Percentiles rank a stretch among this genome's conserved stretches.
Evolutionary conservation across 2,113 vertebrate genomes (phyloP).

Genomic region (Ictalurus furcatus): DNA sequence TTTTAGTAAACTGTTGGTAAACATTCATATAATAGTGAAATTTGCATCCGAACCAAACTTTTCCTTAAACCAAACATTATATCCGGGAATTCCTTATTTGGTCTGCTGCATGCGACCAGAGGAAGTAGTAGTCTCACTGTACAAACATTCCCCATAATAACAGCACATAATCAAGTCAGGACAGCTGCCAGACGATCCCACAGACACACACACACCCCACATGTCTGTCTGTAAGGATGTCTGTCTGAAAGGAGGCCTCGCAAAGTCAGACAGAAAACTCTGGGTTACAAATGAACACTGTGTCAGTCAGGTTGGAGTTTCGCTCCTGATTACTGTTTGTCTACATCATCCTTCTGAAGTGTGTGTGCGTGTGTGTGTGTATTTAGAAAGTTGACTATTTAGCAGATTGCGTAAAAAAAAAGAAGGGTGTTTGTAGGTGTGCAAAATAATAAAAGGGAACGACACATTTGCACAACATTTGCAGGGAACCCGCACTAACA

Average conservation of each 20-base stretch:
- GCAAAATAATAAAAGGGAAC: neutral
- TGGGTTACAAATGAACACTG: conserved; percentile 14
- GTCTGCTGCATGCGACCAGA: conserved; percentile 11
- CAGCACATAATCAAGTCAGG: conserved; percentile 39
- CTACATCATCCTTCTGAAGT: neutral
- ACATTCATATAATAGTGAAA: neutral
- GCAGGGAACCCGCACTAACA: neutral
- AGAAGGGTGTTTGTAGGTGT: neutral
- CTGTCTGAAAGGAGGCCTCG: neutral
- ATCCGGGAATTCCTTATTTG: conserved; percentile 50
- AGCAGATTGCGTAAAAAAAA: neutral
- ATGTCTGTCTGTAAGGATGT: conserved; percentile 22
- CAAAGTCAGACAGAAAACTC: conserved; percentile 23
- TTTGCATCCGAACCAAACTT: neutral
- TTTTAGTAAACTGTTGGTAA: neutral
- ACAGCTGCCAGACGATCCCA: conserved; percentile 37
- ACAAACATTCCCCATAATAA: conserved; percentile 47
- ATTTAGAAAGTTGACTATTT: neutral
- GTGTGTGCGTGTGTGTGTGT: neutral
- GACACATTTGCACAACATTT: too few species aligned
- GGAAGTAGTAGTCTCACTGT: conserved; percentile 35
- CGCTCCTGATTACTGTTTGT: conserved; percentile 10
- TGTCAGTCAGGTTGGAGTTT: conserved; percentile 1
- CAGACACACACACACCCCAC: conserved; percentile 11
- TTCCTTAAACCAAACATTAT: conserved; percentile 17